These are phyloP conservation scores for Ophion obscuratus DNA, from an alignment of 2,888 invertebrate genomes.

Conservation along the genomic window DNA sequence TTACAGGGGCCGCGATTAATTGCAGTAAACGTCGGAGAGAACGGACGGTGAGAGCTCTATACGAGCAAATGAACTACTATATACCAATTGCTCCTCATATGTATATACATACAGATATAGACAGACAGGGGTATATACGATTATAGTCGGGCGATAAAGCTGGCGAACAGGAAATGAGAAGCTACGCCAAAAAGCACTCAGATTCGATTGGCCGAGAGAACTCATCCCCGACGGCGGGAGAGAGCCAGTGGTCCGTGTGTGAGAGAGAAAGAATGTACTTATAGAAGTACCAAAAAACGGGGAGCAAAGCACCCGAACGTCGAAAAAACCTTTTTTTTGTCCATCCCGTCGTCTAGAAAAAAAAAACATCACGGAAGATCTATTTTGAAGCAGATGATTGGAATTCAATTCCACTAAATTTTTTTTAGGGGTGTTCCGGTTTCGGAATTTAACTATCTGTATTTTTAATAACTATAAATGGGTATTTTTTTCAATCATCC, in stretches of 20 bases:
- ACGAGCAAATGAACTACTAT: constrained; percentile 7
- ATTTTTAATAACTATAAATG: no score
- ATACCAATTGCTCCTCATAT: constrained; percentile 8
- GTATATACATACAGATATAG: constrained; percentile 2
- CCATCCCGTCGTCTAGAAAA: no score
- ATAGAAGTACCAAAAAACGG: constrained; percentile 14
- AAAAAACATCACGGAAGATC: no score
- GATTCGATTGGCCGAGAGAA: constrained; percentile 71
- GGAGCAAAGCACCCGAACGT: constrained; percentile 5
- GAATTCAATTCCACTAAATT: no score
- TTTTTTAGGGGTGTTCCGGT: no score
- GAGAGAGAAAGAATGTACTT: constrained; percentile 16
- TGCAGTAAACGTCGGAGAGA: constrained; percentile 74
- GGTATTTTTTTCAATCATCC: no score
- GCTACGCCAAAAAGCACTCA: constrained; percentile 76
- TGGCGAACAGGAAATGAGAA: constrained; percentile 62
- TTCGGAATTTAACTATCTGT: no score
- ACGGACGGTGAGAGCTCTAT: constrained; percentile 32
- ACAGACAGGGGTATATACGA: constrained; percentile 5
- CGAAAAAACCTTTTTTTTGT: not conserved
- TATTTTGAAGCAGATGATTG: no score
- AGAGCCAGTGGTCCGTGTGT: not conserved
- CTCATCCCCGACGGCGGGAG: constrained; percentile 43
- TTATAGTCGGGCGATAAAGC: constrained; percentile 58
- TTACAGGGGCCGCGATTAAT: constrained; percentile 77